Evolutionary conservation across 2,797 vertebrate species (phyloP).

Genomic region (Coracias cyanogaster): DNA sequence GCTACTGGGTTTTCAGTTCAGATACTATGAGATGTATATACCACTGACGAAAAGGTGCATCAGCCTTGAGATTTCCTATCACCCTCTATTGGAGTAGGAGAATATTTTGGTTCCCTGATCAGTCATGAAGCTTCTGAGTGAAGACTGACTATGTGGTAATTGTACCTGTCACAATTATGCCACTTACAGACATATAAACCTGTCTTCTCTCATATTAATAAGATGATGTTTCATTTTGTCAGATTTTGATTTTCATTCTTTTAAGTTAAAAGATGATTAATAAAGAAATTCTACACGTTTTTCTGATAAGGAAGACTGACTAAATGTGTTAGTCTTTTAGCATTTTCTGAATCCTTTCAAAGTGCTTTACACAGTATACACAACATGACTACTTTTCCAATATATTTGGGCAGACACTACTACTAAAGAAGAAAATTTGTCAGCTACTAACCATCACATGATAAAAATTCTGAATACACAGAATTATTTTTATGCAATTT

Average conservation of each 20-base stretch:
- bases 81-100: neutral
- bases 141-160: neutral
- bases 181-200: neutral
- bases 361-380: neutral
- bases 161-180: neutral
- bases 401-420: neutral
- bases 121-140: neutral
- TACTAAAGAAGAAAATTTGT: neutral
- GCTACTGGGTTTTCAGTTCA: neutral
- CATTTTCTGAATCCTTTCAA: neutral
- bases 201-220: neutral
- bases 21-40: neutral
- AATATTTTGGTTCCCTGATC: neutral
- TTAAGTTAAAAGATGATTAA: slow-evolving; percentile 25
- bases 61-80: neutral
- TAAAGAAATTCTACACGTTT: neutral
- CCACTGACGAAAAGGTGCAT: neutral
- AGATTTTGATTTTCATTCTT: slow-evolving; percentile 26
- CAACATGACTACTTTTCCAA: neutral
- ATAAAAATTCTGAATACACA: neutral
- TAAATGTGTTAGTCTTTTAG: neutral
- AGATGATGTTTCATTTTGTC: neutral
- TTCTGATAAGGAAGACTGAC: neutral
- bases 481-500: neutral
- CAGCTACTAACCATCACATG: neutral